These are phyloP conservation scores for Catostylus mosaicus DNA, from an alignment of 30 jellyfish, hydroid and myxozoan genomes.

Conservation along the genomic window DNA sequence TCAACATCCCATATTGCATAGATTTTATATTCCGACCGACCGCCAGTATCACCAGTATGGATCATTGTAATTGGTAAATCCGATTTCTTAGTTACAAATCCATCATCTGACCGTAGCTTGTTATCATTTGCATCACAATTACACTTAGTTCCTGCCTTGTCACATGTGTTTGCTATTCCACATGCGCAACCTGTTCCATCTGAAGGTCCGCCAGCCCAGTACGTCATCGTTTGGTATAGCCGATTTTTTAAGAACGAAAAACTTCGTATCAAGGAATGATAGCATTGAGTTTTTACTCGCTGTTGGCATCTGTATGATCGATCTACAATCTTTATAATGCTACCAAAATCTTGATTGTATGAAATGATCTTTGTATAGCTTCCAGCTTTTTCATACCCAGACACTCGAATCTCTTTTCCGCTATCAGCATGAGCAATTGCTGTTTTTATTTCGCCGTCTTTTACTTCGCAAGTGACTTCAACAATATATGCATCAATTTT, in stretches of 20 bases:
- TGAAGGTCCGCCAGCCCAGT: conserved; percentile 56
- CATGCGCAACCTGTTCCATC: conserved; percentile 60
- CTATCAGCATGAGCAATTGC: conserved; percentile 14
- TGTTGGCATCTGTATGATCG: conserved; percentile 43
- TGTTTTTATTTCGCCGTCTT: neutral
- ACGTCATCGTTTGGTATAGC: conserved; percentile 8
- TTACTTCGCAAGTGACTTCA: neutral
- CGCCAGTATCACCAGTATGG: conserved; percentile 48
- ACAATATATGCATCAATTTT: neutral
- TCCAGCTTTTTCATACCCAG: conserved; percentile 21
- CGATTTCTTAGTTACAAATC: conserved; percentile 21
- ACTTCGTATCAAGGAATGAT: neutral
- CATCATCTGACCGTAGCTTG: conserved; percentile 9
- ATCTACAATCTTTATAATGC: conserved; percentile 20
- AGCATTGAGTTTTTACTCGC: conserved; percentile 7
- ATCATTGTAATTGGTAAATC: conserved; percentile 21
- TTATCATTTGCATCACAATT: conserved; percentile 46
- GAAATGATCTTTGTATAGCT: neutral
- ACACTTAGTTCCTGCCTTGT: neutral
- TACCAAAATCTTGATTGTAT: neutral
- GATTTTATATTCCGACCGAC: neutral
- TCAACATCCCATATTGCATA: conserved; percentile 13
- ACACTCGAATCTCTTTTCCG: conserved; percentile 6
- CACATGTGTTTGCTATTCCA: conserved; percentile 31
- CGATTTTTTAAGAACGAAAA: conserved; percentile 19